Conservation (phyloP, 53 echinoderm and acorn worm genomes). For the Crossaster papposus region DNA sequence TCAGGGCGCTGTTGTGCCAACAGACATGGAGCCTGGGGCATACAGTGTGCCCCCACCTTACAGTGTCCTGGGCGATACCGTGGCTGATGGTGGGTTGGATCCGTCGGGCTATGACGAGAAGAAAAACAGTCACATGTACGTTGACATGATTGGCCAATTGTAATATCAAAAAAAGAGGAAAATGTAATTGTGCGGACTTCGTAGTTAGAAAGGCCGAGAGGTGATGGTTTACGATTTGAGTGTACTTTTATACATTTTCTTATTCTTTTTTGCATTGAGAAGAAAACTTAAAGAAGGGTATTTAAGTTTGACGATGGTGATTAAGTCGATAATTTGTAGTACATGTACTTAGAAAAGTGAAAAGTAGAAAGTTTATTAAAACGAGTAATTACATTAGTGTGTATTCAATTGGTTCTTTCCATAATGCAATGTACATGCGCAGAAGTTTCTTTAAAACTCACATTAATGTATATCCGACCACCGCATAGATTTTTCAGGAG, state of each 20-base stretch:
- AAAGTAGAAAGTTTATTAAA: too few species aligned
- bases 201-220: too few species aligned
- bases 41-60: slow-evolving; percentile 52
- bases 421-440: neutral
- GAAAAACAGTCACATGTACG: neutral
- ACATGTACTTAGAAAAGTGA: neutral
- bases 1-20: slow-evolving; percentile 21
- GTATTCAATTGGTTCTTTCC: neutral
- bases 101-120: neutral
- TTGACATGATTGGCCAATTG: slow-evolving; percentile 28
- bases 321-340: neutral
- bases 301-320: too few species aligned
- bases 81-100: neutral
- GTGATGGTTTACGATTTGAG: too few species aligned
- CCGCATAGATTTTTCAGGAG: too few species aligned
- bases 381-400: neutral
- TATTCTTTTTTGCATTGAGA: too few species aligned
- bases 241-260: too few species aligned
- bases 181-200: too few species aligned
- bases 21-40: slow-evolving; percentile 41
- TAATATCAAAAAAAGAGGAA: neutral
- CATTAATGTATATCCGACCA: neutral
- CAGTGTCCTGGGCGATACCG: slow-evolving; percentile 6
- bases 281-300: neutral
- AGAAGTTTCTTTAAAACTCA: neutral